phyloP scores from a whole-genome alignment of 2,888 invertebrate genomes.

The Bursaphelenchus okinawaensis region DNA sequence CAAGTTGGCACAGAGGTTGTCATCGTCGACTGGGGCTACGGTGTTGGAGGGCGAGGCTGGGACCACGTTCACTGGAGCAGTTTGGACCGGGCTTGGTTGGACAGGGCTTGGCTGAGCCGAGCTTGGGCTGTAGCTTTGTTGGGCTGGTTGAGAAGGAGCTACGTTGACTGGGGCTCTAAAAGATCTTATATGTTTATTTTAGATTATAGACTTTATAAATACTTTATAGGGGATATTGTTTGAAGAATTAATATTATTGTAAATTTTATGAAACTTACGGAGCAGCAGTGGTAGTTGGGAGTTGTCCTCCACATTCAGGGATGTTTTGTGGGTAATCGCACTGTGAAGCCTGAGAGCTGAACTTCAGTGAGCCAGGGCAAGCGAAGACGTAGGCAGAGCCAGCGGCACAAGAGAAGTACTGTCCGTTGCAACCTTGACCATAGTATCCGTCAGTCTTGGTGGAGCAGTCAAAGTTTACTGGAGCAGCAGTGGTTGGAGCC shows the following conservation, averaged over 20 bases:
- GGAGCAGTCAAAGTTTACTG: constrained; percentile 15
- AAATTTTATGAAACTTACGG: constrained; percentile 3
- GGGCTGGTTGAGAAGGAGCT: background rate
- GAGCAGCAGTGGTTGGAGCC: background rate
- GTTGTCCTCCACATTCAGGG: constrained; percentile 16
- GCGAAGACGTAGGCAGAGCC: constrained; percentile 14
- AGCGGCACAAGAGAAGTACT: constrained; percentile 23
- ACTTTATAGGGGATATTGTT: too few relatives aligned
- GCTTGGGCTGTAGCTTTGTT: too few relatives aligned
- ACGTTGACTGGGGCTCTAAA: background rate
- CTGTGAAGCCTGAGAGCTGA: constrained; percentile 18
- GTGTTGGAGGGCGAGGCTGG: background rate
- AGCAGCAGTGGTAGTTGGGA: constrained; percentile 15
- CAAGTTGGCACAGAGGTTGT: constrained; percentile 23
- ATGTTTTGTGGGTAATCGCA: constrained; percentile 33
- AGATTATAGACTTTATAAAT: too few relatives aligned
- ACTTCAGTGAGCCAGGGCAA: constrained; percentile 42
- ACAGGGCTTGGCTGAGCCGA: background rate
- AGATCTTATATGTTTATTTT: too few relatives aligned
- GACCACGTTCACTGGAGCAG: background rate
- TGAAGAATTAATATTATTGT: background rate
- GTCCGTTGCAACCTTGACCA: constrained; percentile 11
- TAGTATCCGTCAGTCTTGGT: constrained; percentile 26
- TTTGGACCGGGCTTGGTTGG: background rate
- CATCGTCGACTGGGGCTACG: constrained; percentile 2